phyloP scores from a whole-genome alignment of 2,113 vertebrate genomes.

The Boulengeromyrus knoepffleri region DNA sequence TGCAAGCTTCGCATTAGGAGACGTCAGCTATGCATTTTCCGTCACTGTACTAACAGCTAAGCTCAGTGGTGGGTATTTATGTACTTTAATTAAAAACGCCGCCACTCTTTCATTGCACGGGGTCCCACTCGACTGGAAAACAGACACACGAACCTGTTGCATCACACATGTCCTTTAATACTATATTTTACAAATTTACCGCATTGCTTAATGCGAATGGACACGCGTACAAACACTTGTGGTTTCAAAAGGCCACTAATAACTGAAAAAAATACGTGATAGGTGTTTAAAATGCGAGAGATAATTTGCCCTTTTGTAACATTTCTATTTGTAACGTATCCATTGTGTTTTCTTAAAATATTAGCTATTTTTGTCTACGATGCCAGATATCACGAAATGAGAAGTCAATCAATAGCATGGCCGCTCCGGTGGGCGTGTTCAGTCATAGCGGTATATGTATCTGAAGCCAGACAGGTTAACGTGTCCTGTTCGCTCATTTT shows the following conservation, averaged over 20 bases:
- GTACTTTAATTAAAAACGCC: slow-evolving; percentile 5
- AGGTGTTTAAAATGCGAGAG: background rate
- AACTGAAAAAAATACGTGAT: background rate
- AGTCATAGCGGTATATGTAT: background rate
- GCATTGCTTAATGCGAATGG: background rate
- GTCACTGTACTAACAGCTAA: background rate
- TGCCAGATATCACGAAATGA: background rate
- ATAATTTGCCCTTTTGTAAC: background rate
- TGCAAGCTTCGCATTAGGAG: background rate
- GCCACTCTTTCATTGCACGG: background rate
- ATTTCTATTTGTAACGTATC: background rate
- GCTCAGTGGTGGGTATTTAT: slow-evolving; percentile 7
- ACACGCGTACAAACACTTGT: background rate
- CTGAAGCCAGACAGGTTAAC: background rate
- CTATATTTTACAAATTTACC: background rate
- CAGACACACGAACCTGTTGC: slow-evolving; percentile 13
- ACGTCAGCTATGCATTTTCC: background rate
- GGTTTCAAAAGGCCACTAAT: background rate
- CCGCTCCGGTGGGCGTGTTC: background rate
- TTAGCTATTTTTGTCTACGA: background rate
- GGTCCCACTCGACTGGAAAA: slow-evolving; percentile 9
- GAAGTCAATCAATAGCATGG: background rate
- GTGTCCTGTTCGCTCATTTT: background rate
- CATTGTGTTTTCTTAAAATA: background rate
- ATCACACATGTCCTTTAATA: no score